A percentile compares a stretch with the other conserved stretches of the same genome.
Evolutionary conservation across 2,113 vertebrate species (phyloP).

Genomic region (Edolisoma coerulescens): DNA sequence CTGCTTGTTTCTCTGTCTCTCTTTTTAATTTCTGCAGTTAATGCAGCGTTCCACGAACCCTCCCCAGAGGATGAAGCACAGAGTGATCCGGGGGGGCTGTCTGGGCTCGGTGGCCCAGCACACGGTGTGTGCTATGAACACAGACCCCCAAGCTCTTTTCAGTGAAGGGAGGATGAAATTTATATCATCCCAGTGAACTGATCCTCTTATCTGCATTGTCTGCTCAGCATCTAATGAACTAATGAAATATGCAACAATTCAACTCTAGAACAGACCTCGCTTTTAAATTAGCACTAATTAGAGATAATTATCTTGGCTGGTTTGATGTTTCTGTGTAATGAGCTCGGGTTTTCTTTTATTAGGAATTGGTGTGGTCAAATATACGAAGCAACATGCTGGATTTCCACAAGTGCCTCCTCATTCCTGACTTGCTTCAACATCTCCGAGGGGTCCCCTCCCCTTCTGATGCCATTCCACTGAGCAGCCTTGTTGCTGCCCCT

Average conservation of each 20-base stretch:
- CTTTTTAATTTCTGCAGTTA: not conserved
- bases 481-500: not conserved
- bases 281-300: conserved; percentile 71
- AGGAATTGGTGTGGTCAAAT: conserved; percentile 45
- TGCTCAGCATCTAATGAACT: conserved; percentile 60
- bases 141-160: not conserved
- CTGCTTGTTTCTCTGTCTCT: not conserved
- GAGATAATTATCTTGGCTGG: conserved; percentile 66
- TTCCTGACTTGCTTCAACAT: not conserved
- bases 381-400: not conserved
- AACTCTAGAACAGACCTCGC: conserved; percentile 42
- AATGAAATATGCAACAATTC: conserved; percentile 67
- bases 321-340: conserved; percentile 65
- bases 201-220: conserved; percentile 48
- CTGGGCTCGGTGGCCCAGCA: not conserved
- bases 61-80: not conserved
- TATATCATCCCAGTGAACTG: not conserved
- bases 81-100: not conserved
- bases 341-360: conserved; percentile 37
- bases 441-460: not conserved
- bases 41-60: not conserved
- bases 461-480: not conserved
- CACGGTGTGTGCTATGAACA: not conserved
- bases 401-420: conserved; percentile 24
- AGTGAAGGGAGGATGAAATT: not conserved